phyloP scores from a whole-genome alignment of 2,797 vertebrate species.

The Gallirallus australis region DNA sequence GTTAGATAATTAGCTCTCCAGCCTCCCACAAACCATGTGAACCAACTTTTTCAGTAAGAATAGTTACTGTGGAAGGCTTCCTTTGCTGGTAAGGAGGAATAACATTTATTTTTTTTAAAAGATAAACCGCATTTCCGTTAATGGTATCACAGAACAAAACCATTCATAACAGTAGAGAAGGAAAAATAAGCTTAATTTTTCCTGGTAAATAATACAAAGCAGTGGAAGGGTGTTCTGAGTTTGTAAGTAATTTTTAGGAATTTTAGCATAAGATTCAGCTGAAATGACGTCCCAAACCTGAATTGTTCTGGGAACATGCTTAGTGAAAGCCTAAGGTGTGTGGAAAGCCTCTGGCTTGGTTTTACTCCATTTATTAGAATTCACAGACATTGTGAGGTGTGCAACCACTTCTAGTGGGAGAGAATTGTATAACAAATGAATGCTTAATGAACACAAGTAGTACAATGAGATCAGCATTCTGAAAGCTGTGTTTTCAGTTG shows the following conservation, averaged over 20 bases:
- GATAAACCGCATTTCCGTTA: conserved; percentile 36
- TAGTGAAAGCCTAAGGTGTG: conserved; percentile 8
- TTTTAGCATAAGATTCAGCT: conserved; percentile 34
- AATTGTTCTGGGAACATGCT: conserved; percentile 29
- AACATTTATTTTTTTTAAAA: conserved; percentile 50
- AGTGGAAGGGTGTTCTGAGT: conserved; percentile 11
- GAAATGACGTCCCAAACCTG: conserved; percentile 43
- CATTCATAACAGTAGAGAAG: neutral
- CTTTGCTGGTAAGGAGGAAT: conserved; percentile 64
- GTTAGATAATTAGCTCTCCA: conserved; percentile 93
- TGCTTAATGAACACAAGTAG: conserved; percentile 49
- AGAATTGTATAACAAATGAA: conserved; percentile 67
- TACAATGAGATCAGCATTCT: conserved; percentile 36
- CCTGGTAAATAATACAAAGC: conserved; percentile 6
- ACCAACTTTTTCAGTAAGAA: conserved; percentile 79
- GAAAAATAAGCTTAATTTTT: conserved; percentile 30
- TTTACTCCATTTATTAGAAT: conserved; percentile 60
- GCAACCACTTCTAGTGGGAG: conserved; percentile 47
- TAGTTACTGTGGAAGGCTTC: conserved; percentile 74
- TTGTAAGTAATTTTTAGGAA: conserved; percentile 40
- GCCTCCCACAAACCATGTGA: conserved; percentile 72
- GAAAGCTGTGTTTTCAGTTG: conserved; percentile 35
- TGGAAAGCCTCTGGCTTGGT: conserved; percentile 68
- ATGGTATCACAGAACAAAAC: conserved; percentile 36
- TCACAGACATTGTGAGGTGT: conserved; percentile 41